Conservation (phyloP, 2,113 vertebrate genomes). For the Ictalurus furcatus region DNA sequence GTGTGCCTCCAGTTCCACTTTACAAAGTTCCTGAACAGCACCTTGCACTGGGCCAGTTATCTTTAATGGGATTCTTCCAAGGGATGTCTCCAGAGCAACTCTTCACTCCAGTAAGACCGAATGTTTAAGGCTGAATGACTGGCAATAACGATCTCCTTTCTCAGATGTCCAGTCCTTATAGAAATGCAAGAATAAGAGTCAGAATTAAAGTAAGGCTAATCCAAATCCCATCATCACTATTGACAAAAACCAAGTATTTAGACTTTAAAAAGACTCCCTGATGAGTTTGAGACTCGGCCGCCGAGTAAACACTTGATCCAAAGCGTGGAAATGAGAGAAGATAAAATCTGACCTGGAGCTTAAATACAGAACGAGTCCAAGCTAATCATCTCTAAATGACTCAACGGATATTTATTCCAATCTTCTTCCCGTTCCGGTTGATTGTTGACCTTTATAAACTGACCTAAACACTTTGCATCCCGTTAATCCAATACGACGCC, state of each 20-base stretch:
- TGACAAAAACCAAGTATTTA: not conserved
- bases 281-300: slow-evolving; percentile 14
- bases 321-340: not conserved
- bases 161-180: not conserved
- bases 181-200: not conserved
- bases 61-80: not conserved
- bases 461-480: not conserved
- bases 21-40: not conserved
- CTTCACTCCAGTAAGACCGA: not conserved
- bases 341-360: slow-evolving; percentile 18
- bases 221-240: not conserved
- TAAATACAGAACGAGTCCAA: not conserved
- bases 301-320: not conserved
- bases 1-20: not conserved
- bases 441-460: slow-evolving; percentile 13
- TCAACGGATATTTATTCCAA: slow-evolving; percentile 41
- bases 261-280: not conserved
- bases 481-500: slow-evolving; percentile 29
- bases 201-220: not conserved
- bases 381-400: slow-evolving; percentile 11
- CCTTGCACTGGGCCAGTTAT: not conserved
- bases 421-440: slow-evolving; percentile 38
- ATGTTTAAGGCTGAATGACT: not conserved
- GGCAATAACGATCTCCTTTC: not conserved
- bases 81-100: not conserved